Percentiles rank a stretch among this genome's conserved stretches.
phyloP scores from a whole-genome alignment of 1,140 invertebrate species.

The Hycleus phaleratus region DNA sequence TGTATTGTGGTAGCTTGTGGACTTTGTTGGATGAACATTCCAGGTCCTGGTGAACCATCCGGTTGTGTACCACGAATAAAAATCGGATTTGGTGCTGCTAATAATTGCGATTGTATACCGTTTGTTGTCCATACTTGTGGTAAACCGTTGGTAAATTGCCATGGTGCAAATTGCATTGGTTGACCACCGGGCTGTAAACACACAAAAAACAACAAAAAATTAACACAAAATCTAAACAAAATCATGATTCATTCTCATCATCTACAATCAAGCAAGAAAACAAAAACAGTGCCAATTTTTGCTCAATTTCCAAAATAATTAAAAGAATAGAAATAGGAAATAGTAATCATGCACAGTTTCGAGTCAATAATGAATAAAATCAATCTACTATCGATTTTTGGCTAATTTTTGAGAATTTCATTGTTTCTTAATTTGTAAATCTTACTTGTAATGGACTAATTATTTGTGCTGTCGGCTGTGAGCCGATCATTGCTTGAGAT shows the following conservation, averaged over 20 bases:
- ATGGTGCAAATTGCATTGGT: slow-evolving; percentile 56
- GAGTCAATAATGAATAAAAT: not conserved
- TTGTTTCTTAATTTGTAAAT: not conserved
- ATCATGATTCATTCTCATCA: too few relatives aligned
- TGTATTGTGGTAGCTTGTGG: slow-evolving; percentile 54
- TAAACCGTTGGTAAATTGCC: slow-evolving; percentile 50
- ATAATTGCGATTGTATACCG: slow-evolving; percentile 58
- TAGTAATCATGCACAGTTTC: not conserved
- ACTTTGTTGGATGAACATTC: slow-evolving; percentile 82
- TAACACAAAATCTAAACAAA: not conserved
- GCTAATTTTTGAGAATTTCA: not conserved
- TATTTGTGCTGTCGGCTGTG: slow-evolving; percentile 54
- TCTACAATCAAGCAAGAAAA: too few relatives aligned
- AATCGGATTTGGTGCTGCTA: slow-evolving; percentile 68
- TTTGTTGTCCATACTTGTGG: slow-evolving; percentile 63
- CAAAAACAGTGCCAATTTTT: too few relatives aligned
- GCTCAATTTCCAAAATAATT: too few relatives aligned
- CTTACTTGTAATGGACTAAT: slow-evolving; percentile 54
- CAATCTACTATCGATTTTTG: not conserved
- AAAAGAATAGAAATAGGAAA: too few relatives aligned
- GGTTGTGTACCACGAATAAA: slow-evolving; percentile 74
- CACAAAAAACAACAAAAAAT: not conserved
- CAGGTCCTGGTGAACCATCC: slow-evolving; percentile 51
- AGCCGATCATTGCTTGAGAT: slow-evolving; percentile 52
- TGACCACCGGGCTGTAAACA: slow-evolving; percentile 46